Percentiles rank a stretch among this genome's conserved stretches.
Conservation (phyloP, 2,888 invertebrate species). For the Trissoscelio sp. region DNA sequence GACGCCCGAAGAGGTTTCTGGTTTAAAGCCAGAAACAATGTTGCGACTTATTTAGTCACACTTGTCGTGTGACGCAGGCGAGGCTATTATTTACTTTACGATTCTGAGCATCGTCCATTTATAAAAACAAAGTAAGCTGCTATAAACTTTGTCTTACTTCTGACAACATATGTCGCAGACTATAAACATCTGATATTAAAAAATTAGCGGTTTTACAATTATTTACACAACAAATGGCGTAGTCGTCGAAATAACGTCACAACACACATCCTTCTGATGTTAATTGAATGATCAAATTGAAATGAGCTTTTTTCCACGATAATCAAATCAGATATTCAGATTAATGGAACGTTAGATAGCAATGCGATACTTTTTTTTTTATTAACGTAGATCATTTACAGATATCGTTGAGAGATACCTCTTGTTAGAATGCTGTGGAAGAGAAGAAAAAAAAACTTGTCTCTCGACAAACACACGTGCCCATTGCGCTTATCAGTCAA, state of each 20-base stretch:
- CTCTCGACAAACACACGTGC: slow-evolving; percentile 53
- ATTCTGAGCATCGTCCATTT: slow-evolving; percentile 12
- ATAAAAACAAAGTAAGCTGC: slow-evolving; percentile 20
- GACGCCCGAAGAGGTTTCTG: slow-evolving; percentile 20
- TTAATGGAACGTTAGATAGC: slow-evolving; percentile 10
- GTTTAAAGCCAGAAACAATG: slow-evolving; percentile 54
- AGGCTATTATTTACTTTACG: slow-evolving; percentile 19
- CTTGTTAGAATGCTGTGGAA: slow-evolving; percentile 17
- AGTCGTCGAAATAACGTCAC: slow-evolving; percentile 25
- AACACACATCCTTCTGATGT: slow-evolving; percentile 8
- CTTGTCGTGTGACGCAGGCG: slow-evolving; percentile 34
- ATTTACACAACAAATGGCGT: slow-evolving; percentile 49
- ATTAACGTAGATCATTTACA: slow-evolving; percentile 14
- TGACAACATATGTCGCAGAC: slow-evolving; percentile 22
- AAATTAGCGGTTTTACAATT: slow-evolving; percentile 36
- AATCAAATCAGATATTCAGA: slow-evolving; percentile 9
- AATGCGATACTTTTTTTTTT: background rate
- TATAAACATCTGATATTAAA: slow-evolving; percentile 37
- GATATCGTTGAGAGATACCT: slow-evolving; percentile 18
- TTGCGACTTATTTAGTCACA: slow-evolving; percentile 55
- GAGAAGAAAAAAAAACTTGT: slow-evolving; percentile 43
- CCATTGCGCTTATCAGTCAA: slow-evolving; percentile 55
- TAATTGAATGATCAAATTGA: slow-evolving; percentile 18
- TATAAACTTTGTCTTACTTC: slow-evolving; percentile 48
- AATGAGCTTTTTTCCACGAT: background rate